Base-by-base conservation (phyloP, 2,113 vertebrate genomes). In the Tetraodon nigroviridis region DNA sequence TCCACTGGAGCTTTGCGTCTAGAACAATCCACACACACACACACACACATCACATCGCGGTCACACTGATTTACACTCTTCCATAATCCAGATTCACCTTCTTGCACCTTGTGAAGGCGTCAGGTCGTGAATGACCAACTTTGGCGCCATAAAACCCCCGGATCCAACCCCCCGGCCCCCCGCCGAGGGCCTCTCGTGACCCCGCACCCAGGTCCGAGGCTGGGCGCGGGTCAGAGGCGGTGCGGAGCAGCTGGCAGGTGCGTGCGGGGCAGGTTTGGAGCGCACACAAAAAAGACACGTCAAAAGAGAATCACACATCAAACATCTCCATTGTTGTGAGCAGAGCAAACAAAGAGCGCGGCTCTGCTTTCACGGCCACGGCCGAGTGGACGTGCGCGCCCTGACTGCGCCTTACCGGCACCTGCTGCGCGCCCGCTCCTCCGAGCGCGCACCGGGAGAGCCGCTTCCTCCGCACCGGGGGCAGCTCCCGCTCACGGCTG, bases 161-260 rank as follows among this genome's bases (percentile, higher is more conserved):
- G 21, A 56, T 57, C 57, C 48, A 46, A 56, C 32, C 5, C 29
- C 57, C 18, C 19, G 45, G 40, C 21, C 45, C 49, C 56, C 14
- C 24, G 42, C 18, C 18, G 29, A 37, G 22, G 49, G 59, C 57
- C 51, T 40, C 15, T 47, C 70, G 54, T 56, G 75, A 68, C 66
- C 62, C 53, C 29, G 47, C n/a, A 42, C 58, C 67, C 3, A 46
- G 42, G 20, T 27, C 46, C 21, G 44, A 45, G 1, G 17, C 20
- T 51, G 41, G 21, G 19, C 61, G 52, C 71, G 45, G 67, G 64
- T 55, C 76, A 45, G 54, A 3, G 47, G 44, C 67, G 58, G 44
- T 55, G 40, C 11, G 3, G 32, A 55, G 49, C 76, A 77, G 76
- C 61, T 76, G 79, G 72, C 82, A 84, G 77, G 85, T 84, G 87